Evolutionary conservation across 2,113 vertebrate genomes (phyloP).

Genomic region (Plectropomus leopardus): DNA sequence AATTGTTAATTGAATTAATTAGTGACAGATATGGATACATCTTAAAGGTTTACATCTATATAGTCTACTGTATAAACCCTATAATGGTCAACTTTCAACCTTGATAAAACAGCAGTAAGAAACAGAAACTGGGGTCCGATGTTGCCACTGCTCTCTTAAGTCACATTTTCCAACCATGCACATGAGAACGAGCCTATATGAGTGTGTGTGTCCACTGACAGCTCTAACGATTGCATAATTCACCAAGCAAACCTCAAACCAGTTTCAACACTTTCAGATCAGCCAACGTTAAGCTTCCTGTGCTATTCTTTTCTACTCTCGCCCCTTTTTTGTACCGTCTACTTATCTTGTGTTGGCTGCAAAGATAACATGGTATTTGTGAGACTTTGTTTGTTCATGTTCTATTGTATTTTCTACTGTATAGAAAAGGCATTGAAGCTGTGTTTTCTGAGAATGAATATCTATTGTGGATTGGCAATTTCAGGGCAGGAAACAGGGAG

Average conservation of each 20-base stretch:
- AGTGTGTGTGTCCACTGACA: slow-evolving; percentile 59
- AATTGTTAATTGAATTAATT: background rate
- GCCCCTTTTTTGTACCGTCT: background rate
- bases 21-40: too few relatives aligned
- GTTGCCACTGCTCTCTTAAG: background rate
- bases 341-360: background rate
- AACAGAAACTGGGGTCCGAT: slow-evolving; percentile 45
- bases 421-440: slow-evolving; percentile 30
- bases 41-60: too few relatives aligned
- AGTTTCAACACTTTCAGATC: slow-evolving; percentile 56
- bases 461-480: slow-evolving; percentile 44
- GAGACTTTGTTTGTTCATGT: background rate
- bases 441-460: slow-evolving; percentile 25
- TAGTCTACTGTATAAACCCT: background rate
- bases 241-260: slow-evolving; percentile 34
- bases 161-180: slow-evolving; percentile 67
- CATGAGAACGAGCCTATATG: slow-evolving; percentile 18
- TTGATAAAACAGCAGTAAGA: slow-evolving; percentile 15
- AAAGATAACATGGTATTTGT: background rate
- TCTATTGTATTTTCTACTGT: slow-evolving; percentile 9
- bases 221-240: slow-evolving; percentile 57
- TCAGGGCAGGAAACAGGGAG: slow-evolving; percentile 63
- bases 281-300: slow-evolving; percentile 48
- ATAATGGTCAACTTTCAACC: background rate
- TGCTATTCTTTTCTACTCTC: slow-evolving; percentile 5